Evolutionary conservation across 2,888 invertebrate genomes (phyloP), one percentile per base, ranked within the genome.

Genomic region (Eupithecia centaureata): DNA sequence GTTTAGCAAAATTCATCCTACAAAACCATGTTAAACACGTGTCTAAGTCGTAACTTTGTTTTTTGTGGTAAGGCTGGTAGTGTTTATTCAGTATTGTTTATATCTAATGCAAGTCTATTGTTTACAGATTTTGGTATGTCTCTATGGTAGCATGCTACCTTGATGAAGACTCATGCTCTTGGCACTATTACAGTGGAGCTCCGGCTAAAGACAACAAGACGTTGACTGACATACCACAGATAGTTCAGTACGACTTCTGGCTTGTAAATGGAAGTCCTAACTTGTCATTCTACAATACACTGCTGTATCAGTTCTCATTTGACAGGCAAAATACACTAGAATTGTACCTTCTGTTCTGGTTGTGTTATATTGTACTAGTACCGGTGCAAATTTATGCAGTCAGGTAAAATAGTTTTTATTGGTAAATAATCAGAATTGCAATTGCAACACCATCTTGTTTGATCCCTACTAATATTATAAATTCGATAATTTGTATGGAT

Each of bases 251-350:
- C 87, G 98, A 99, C 86, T 96, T 99, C 76, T 98, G 98, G 97
- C 94, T 99, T 59, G 99, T 99, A 8, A 99, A 99, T 90, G 99
- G 99, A 30, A 97, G 98, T 89, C 99, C 99, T 0, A 97, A 97
- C 84, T 94, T 95, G 78, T 97, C 97, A 68, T 95, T 96, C 70
- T 96, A 96, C 81, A 98, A 98, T 86, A 96, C 97, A 67, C 94
- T 99, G 79, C 95, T 97, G 67, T 98, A 98, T 91, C 98, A 99
- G 86, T 99, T 99, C 87, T 99, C 99, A 0, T 99, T 98, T 91
- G 99, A 99, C 84, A 95, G 97, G 83, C 98, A 98, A 89, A 97
- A 98, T 86, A 97, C 98, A 10, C 94, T 98, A 66, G 98, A 98
- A 89, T 94, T 99, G 77, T 98, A 98, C 92, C 93, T 98, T 71